A percentile compares a stretch with the other conserved stretches of the same genome.
phyloP scores from a whole-genome alignment of 2,113 vertebrate species.

The Pygoscelis adeliae region DNA sequence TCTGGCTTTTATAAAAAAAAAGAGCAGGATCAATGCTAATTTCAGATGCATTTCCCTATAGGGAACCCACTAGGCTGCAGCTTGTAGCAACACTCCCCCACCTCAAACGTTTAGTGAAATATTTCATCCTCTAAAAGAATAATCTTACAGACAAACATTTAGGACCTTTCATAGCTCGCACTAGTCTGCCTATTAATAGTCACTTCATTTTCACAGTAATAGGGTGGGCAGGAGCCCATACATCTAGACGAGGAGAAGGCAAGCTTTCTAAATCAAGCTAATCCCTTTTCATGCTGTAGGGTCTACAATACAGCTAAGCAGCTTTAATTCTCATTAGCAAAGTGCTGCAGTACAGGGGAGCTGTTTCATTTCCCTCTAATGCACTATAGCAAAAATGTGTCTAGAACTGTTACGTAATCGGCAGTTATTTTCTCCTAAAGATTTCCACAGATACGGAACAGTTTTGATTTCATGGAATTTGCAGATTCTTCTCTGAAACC shows the following conservation, averaged over 20 bases:
- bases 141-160: neutral
- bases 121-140: neutral
- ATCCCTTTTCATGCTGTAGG: neutral
- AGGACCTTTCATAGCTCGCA: neutral
- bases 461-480: neutral
- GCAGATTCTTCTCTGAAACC: neutral
- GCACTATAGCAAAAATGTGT: neutral
- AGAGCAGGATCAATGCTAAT: neutral
- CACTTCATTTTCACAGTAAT: neutral
- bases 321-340: neutral
- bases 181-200: neutral
- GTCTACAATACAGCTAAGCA: neutral
- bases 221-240: neutral
- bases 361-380: neutral
- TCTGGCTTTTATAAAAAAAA: neutral
- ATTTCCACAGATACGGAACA: neutral
- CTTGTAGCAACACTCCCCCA: neutral
- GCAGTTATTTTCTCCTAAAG: neutral
- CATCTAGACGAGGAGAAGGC: neutral
- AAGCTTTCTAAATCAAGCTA: neutral
- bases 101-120: neutral
- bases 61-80: neutral
- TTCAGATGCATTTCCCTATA: neutral
- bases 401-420: neutral
- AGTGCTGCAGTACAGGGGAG: neutral